Conservation (phyloP, 2,888 invertebrate species). For the Campoplex nolae region DNA sequence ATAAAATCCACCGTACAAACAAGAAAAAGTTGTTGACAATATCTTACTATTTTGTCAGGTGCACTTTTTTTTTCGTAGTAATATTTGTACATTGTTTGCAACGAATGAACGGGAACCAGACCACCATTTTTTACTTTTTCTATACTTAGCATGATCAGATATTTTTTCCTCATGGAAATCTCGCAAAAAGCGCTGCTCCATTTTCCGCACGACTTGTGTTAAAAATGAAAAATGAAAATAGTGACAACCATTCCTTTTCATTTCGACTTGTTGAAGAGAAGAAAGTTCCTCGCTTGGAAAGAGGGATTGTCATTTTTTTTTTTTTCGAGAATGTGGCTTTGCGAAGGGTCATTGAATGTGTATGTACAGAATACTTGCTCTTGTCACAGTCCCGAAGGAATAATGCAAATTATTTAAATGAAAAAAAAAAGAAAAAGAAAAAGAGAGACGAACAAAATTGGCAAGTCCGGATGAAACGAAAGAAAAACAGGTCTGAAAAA, state of each 20-base stretch:
- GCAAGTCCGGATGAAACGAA: slow-evolving; percentile 13
- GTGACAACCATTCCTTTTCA: slow-evolving; percentile 12
- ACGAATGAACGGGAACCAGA: not conserved
- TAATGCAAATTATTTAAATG: slow-evolving; percentile 64
- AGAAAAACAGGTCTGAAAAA: slow-evolving; percentile 39
- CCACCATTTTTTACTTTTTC: not conserved
- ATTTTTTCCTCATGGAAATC: slow-evolving; percentile 2
- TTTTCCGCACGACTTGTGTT: not conserved
- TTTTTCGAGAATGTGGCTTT: slow-evolving; percentile 35
- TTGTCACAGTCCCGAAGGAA: slow-evolving; percentile 58
- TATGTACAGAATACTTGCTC: slow-evolving; percentile 45
- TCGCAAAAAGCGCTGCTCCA: not conserved
- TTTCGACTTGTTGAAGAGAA: slow-evolving; percentile 15
- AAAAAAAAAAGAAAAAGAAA: slow-evolving; percentile 1
- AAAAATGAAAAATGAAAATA: not conserved
- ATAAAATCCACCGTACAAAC: not conserved
- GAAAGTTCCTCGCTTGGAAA: slow-evolving; percentile 4
- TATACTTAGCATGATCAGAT: not conserved
- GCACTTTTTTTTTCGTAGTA: no score
- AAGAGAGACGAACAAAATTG: not conserved
- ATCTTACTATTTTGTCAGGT: no score
- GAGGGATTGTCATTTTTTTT: slow-evolving; percentile 19
- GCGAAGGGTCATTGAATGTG: slow-evolving; percentile 28
- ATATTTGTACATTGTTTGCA: not conserved
- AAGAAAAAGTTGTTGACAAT: not conserved